Evolutionary conservation across 2,888 invertebrate genomes (phyloP), one percentile per base, ranked within the genome.

Genomic region (Euproctis similis): DNA sequence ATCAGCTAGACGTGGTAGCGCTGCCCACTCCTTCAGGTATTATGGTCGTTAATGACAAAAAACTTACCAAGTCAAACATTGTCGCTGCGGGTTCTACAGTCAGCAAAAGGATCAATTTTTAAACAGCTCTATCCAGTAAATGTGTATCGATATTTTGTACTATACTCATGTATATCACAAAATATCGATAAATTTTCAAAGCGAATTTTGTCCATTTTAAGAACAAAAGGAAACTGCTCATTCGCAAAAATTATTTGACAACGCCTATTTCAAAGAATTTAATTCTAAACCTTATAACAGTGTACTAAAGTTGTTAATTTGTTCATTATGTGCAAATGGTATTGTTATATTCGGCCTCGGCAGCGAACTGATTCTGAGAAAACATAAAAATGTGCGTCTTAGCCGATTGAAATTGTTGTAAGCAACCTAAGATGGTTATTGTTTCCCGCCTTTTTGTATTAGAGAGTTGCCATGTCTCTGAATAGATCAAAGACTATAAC

Each of bases 131-230:
- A n/a, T n/a, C n/a, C n/a, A n/a, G n/a, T n/a, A n/a, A n/a, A n/a
- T n/a, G n/a, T n/a, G n/a, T n/a, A n/a, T n/a, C n/a, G n/a, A n/a
- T n/a, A n/a, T n/a, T n/a, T n/a, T n/a, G n/a, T n/a, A n/a, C n/a
- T n/a, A n/a, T n/a, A n/a, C n/a, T n/a, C n/a, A n/a, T n/a, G n/a
- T n/a, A n/a, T n/a, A n/a, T n/a, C n/a, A n/a, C n/a, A n/a, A n/a
- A n/a, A n/a, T n/a, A n/a, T 50, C 30, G 34, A 34, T 18, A 39
- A 44, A 44, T 39, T 30, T 34, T 34, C 42, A 46, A 36, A 49
- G 50, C 61, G 62, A 62, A 69, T 60, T 65, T 67, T 53, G 59
- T 57, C 57, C 54, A 56, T 59, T 71, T n/a, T 60, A 62, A 63
- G 63, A 66, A 76, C 71, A 76, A 74, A 71, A 71, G 62, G 62